Evolutionary conservation across 2,888 invertebrate species (phyloP).

Genomic region (Perdita meconis): DNA sequence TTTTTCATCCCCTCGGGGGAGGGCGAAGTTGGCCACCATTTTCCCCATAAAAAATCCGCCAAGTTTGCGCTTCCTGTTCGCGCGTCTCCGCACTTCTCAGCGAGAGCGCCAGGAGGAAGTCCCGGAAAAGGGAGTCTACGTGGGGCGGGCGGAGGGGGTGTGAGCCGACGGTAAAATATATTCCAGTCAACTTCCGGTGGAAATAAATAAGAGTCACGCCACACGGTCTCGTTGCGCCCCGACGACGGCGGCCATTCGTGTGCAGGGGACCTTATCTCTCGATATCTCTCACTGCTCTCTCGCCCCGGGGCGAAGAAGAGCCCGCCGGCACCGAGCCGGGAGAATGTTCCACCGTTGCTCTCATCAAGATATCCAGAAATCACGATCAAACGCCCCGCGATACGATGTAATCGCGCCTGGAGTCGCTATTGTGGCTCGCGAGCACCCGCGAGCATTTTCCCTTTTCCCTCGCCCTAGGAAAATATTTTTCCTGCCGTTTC

Average conservation of each 20-base stretch:
- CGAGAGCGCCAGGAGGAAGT: conserved; percentile 74
- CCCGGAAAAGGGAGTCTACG: conserved; percentile 66
- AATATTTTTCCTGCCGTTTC: conserved; percentile 43
- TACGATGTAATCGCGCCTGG: conserved; percentile 57
- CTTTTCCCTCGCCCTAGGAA: conserved; percentile 15
- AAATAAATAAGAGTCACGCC: conserved; percentile 84
- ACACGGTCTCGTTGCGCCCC: conserved; percentile 76
- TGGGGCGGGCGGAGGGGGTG: conserved; percentile 49
- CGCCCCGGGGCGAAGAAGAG: conserved; percentile 55
- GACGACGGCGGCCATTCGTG: conserved; percentile 77
- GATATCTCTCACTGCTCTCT: conserved; percentile 73
- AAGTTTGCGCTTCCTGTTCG: conserved; percentile 83
- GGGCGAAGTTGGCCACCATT: conserved; percentile 74
- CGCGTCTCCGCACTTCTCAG: conserved; percentile 77
- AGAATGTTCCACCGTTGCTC: conserved; percentile 60
- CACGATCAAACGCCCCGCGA: conserved; percentile 53
- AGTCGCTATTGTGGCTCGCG: conserved; percentile 32
- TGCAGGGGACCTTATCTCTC: conserved; percentile 80
- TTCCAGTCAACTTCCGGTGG: conserved; percentile 84
- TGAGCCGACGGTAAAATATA: conserved; percentile 81
- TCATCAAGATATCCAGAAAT: conserved; percentile 66
- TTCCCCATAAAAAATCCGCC: conserved; percentile 81
- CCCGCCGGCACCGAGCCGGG: conserved; percentile 40
- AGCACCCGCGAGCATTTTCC: conserved; percentile 40
- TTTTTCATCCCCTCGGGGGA: background rate